Base-by-base conservation (phyloP, 2,113 vertebrate genomes). In the Lepus europaeus region DNA sequence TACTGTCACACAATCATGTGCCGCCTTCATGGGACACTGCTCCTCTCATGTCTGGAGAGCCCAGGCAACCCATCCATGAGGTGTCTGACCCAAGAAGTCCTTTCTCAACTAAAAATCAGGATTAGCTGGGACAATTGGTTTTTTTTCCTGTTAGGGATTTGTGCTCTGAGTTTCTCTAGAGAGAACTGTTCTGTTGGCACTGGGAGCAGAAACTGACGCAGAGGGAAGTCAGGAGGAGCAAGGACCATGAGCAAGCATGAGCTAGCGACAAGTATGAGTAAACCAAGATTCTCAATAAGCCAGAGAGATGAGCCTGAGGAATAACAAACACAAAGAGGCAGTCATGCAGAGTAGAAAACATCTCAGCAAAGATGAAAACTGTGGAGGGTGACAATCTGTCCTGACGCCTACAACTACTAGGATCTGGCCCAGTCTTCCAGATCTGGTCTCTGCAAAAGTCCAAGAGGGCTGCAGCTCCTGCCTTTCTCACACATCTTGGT, bases 131-230 rank as follows among this genome's bases (percentile, higher is more conserved):
- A 10, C 36, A 76, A 19, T 74, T 86, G 20, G 17, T 20, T 81
- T 92, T 92, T 89, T 86, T 69, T 56, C 45, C n/a, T 72, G 19
- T 76, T 56, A 20, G 64, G 49, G 64, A 87, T 36, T 49, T n/a
- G 14, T 45, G 29, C 11, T 17, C n/a, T 68, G 56, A 68, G 70
- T 73, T 77, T 77, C 45, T 59, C 13, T 59, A 82, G 53, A 39
- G 13, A 94, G 51, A 56, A 66, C n/a, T 25, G 11, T 70, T 79
- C 23, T 6, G 5, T 81, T 81, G 51, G n/a, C 4, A 1, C 4
- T 56, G 19, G 27, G 39, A 69, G 23, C 61, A 92, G 51, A 82
- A 89, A 51, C 53, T 36, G 68, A 78, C 29, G 4, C 19, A 49
- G 23, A 22, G 29, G 33, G 33, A 87, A 59, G 56, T 29, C 14